Base-by-base conservation (phyloP, 2,113 vertebrate genomes). In the Platichthys stellatus region DNA sequence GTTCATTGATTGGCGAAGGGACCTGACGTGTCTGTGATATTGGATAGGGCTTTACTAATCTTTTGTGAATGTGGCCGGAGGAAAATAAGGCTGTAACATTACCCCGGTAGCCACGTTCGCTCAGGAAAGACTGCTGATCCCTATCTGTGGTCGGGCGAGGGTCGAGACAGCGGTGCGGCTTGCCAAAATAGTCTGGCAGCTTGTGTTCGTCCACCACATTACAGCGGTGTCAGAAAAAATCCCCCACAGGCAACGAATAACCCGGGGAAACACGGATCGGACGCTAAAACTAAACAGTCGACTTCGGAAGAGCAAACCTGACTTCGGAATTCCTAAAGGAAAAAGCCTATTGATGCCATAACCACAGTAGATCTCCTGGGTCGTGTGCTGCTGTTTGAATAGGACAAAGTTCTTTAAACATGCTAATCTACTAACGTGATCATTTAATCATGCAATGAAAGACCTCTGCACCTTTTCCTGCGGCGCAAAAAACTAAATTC, bases 21-120 rank as follows among this genome's bases (percentile, higher is more conserved):
- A 84, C 78, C 84, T 90, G 86, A 90, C 90, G 90, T 24, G 86
- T 88, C 85, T 85, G 91, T 89, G 89, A 90, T 91, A 92, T 91
- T 90, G 88, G 92, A 91, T 91, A 90, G 82, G 82, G 88, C 92
- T 91, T 89, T 84, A 85, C 89, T 92, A 92, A 92, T 91, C 92
- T 93, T 92, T 91, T 89, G 89, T 91, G 90, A 89, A 89, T 91
- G 89, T 86, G 89, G 83, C 90, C n/a, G 72, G 80, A 90, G 90
- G 89, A 89, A 90, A 91, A 90, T 87, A 86, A 90, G 84, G 86
- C 88, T 80, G 92, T 90, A 91, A 93, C 66, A 82, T 83, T 83
- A 92, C 73, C 84, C 91, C 60, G 14, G 83, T 86, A 83, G 89
- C 90, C 90, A 92, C 86, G 90, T 90, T 91, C 63, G 68, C 89